Conservation (phyloP, 2,797 vertebrate genomes). For the Lycodopsis pacificus region DNA sequence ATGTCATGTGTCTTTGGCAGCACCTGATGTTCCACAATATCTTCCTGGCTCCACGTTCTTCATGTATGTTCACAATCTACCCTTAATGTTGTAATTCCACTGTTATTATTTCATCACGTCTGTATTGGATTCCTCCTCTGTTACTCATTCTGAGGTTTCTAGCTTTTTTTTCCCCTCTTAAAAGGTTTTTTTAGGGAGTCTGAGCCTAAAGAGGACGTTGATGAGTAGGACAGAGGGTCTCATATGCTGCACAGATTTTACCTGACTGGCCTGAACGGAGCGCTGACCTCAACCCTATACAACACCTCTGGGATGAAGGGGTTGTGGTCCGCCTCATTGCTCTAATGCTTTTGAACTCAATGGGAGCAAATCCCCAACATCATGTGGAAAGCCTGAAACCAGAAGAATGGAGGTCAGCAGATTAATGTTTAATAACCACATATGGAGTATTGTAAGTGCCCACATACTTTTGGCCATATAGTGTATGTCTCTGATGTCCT, state of each 20-base stretch:
- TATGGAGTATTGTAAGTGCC: not conserved
- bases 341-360: not conserved
- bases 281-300: not conserved
- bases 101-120: not conserved
- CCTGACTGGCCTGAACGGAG: not conserved
- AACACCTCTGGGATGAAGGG: not conserved
- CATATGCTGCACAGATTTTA: not conserved
- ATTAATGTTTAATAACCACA: not conserved
- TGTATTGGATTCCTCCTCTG: not conserved
- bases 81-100: not conserved
- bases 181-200: not conserved
- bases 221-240: not conserved
- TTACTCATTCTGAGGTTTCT: not conserved
- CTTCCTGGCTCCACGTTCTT: not conserved
- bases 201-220: not conserved
- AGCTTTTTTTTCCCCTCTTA: not conserved
- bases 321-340: not conserved
- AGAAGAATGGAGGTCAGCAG: not conserved
- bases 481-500: not conserved
- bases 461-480: not conserved
- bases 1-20: not conserved
- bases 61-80: not conserved
- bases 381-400: not conserved
- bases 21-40: not conserved
- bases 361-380: not conserved